These are phyloP conservation scores for Phyllotreta cruciferae DNA, from an alignment of 2,888 invertebrate species.

Conservation along the genomic window DNA sequence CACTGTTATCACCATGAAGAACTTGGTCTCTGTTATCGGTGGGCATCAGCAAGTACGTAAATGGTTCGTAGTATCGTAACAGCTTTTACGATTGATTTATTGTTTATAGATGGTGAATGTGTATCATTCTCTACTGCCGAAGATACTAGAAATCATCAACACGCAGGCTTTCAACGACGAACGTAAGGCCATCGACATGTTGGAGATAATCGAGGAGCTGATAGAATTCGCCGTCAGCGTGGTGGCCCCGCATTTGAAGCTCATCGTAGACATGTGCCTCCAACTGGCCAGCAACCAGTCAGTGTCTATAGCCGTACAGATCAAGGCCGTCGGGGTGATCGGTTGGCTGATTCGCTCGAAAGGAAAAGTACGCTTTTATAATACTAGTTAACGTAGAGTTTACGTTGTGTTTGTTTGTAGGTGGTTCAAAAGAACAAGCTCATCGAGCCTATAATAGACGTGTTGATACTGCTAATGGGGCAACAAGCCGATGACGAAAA, in stretches of 20 bases:
- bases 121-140: conserved; percentile 69
- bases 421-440: conserved; percentile 73
- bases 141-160: conserved; percentile 68
- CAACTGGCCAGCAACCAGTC: conserved; percentile 66
- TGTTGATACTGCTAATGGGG: conserved; percentile 74
- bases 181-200: conserved; percentile 67
- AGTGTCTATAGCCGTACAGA: conserved; percentile 68
- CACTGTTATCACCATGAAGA: conserved; percentile 69
- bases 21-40: conserved; percentile 70
- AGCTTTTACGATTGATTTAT: neutral
- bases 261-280: conserved; percentile 71
- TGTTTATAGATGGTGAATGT: conserved; percentile 62
- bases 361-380: conserved; percentile 72
- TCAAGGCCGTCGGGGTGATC: conserved; percentile 72
- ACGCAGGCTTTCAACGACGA: conserved; percentile 66
- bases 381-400: neutral
- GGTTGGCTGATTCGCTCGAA: conserved; percentile 72
- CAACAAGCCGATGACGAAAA: conserved; percentile 67
- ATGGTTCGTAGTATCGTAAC: too few species aligned
- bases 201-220: conserved; percentile 72
- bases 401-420: conserved; percentile 36
- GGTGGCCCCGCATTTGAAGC: conserved; percentile 69
- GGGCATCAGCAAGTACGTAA: conserved; percentile 67
- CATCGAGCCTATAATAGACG: conserved; percentile 71
- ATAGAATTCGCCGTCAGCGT: conserved; percentile 69